Base-by-base conservation (phyloP, 2,888 invertebrate species). In the Hyppa rectilinea region DNA sequence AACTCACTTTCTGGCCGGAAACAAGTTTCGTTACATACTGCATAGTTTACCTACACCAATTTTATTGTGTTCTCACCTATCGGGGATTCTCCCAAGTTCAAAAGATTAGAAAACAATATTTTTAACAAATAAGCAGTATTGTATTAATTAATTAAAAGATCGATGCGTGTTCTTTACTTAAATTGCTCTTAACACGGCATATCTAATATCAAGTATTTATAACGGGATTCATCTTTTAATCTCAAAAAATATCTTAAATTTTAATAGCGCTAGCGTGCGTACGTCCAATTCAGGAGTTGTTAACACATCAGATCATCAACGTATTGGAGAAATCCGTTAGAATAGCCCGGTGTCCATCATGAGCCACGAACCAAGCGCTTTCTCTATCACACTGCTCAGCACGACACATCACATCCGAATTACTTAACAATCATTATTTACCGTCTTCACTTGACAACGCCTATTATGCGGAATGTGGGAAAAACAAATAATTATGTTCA, bases 281-380 rank as follows among this genome's bases (percentile, higher is more conserved):
- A 80, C 75, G 72, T 84, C 81, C 85, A 87, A 89, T 91, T 87
- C 87, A 87, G 86, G 84, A 87, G 85, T 78, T 78, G 81, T 84
- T 86, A 76, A 83, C 76, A 81, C 75, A 85, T 85, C 82, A 83
- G 85, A 85, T 80, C 75, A 80, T 83, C 75, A 85, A 78, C 78
- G 83, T 87, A 88, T 88, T 78, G 89, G 91, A 88, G 92, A 92
- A 92, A 92, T 89, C 91, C 88, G 92, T 89, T 91, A 90, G 87
- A 85, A 72, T 83, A 83, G 70, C 81, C 83, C 77, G 80, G 81
- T 86, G 85, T 85, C 87, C 82, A 88, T 84, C 88, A 87, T 82
- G 85, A 85, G 84, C 75, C 83, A 79, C 83, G 68, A 52, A 75
- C 81, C 60, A 76, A 83, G 78, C 86, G 88, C 90, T 92, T 92